phyloP scores from a whole-genome alignment of 2,113 vertebrate species.

The Tachysurus vachellii region DNA sequence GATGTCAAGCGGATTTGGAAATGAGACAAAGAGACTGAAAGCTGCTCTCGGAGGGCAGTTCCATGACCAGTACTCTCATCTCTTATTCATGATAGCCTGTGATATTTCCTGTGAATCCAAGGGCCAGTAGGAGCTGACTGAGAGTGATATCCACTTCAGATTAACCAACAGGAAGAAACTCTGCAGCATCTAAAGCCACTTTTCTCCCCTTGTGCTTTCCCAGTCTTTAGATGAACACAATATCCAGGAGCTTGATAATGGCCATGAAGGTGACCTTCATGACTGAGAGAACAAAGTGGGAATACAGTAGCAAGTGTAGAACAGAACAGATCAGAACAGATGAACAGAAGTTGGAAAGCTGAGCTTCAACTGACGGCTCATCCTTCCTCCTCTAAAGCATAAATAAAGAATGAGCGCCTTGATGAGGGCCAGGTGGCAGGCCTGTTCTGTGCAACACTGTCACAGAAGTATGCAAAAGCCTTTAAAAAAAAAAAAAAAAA shows the following conservation, averaged over 20 bases:
- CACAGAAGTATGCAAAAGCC: constrained; percentile 3
- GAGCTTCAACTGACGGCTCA: constrained; percentile 33
- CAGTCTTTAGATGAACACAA: constrained; percentile 20
- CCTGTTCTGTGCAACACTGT: constrained; percentile 23
- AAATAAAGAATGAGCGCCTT: constrained; percentile 46
- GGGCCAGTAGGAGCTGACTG: constrained; percentile 33
- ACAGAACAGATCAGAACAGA: not conserved
- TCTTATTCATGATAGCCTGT: constrained; percentile 53
- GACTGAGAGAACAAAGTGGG: constrained; percentile 18
- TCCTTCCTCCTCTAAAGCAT: constrained; percentile 29
- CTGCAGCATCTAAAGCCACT: constrained; percentile 15
- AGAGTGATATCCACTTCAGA: constrained; percentile 41
- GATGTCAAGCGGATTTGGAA: constrained; percentile 26
- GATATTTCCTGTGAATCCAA: constrained; percentile 51
- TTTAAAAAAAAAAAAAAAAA: too few species aligned
- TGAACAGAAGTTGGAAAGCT: constrained; percentile 22
- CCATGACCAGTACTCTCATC: constrained; percentile 45
- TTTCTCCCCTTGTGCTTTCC: constrained; percentile 3
- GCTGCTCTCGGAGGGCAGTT: constrained; percentile 28
- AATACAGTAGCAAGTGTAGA: constrained; percentile 16
- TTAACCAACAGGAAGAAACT: constrained; percentile 35
- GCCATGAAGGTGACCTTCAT: constrained; percentile 48
- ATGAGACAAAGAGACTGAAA: constrained; percentile 25
- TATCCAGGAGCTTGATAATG: constrained; percentile 12
- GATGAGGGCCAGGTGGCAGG: constrained; percentile 30